Percentiles rank a stretch among this genome's conserved stretches.
phyloP scores from a whole-genome alignment of 2,888 invertebrate genomes.

The Suillia variegata region DNA sequence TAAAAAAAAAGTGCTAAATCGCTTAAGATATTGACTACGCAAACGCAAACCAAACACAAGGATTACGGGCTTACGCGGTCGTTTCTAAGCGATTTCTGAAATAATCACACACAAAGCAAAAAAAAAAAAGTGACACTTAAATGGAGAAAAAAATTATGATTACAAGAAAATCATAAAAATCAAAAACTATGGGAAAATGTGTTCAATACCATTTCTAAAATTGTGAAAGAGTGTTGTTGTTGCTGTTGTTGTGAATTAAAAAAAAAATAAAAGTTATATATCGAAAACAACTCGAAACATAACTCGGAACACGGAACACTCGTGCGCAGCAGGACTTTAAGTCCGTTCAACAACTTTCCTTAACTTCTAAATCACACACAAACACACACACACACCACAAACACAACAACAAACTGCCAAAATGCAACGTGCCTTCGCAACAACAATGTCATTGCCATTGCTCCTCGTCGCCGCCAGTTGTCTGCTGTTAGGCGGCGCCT shows the following conservation, averaged over 20 bases:
- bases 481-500: slow-evolving; percentile 20
- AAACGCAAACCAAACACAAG: slow-evolving; percentile 25
- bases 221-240: slow-evolving; percentile 10
- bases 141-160: slow-evolving; percentile 18
- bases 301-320: too few relatives aligned
- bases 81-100: slow-evolving; percentile 27
- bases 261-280: too few relatives aligned
- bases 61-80: slow-evolving; percentile 43
- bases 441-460: slow-evolving; percentile 15
- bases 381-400: slow-evolving; percentile 8
- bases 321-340: slow-evolving; percentile 13
- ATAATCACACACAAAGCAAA: too few relatives aligned
- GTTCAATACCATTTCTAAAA: neutral
- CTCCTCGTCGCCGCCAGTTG: slow-evolving; percentile 23
- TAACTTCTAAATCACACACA: too few relatives aligned
- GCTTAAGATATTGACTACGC: slow-evolving; percentile 10
- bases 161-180: slow-evolving; percentile 21
- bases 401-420: slow-evolving; percentile 10
- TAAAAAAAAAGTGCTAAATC: slow-evolving; percentile 16
- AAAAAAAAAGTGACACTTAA: too few relatives aligned
- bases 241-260: neutral
- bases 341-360: too few relatives aligned
- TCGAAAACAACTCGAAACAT: too few relatives aligned
- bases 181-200: slow-evolving; percentile 3
- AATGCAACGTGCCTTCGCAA: slow-evolving; percentile 9